Conservation (phyloP, 2,888 invertebrate genomes). For the Agrotis segetum region DNA sequence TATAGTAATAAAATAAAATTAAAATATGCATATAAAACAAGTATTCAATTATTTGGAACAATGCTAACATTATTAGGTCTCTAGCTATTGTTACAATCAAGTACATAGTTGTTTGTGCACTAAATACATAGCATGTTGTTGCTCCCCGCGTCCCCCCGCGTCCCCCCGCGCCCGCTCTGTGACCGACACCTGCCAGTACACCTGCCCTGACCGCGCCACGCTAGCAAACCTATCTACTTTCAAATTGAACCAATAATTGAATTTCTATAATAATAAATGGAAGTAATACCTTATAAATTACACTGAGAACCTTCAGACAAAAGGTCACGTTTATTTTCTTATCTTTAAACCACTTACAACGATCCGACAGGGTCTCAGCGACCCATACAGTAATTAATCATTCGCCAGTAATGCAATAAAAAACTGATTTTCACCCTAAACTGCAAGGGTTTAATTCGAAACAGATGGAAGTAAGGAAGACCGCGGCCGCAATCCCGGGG, state of each 20-base stretch:
- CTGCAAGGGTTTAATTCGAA: conserved; percentile 51
- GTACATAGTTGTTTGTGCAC: neutral
- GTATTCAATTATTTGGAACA: neutral
- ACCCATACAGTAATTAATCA: conserved; percentile 44
- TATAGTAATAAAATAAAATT: neutral
- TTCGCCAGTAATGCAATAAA: conserved; percentile 55
- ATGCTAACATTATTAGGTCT: neutral
- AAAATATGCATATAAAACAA: neutral
- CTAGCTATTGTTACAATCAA: neutral
- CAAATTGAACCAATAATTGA: conserved; percentile 33
- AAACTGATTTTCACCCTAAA: conserved; percentile 49
- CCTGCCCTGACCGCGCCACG: neutral
- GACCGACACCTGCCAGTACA: neutral
- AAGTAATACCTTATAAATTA: conserved; percentile 11
- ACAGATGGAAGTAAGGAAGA: conserved; percentile 49
- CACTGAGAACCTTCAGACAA: conserved; percentile 1
- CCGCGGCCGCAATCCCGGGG: conserved; percentile 38
- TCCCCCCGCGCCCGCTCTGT: neutral
- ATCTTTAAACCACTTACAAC: conserved; percentile 25
- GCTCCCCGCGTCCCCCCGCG: neutral
- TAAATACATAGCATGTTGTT: neutral
- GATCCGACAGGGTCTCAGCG: neutral
- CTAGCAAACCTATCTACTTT: conserved; percentile 7
- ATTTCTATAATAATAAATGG: neutral
- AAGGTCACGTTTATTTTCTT: conserved; percentile 10